Conservation (phyloP, 2,797 vertebrate genomes). For the Anguilla pacifica region DNA sequence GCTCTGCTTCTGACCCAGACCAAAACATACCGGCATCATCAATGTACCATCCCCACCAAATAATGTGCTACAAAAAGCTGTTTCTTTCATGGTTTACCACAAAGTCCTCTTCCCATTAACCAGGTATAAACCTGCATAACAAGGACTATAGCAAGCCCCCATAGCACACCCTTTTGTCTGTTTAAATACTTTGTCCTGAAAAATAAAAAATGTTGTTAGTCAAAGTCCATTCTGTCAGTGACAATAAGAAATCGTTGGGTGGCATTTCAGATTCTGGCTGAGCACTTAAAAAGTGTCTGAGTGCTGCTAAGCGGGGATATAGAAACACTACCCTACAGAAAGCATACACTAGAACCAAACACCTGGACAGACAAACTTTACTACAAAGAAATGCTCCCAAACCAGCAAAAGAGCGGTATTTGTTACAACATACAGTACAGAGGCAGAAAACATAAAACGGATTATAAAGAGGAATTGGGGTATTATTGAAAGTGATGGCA, state of each 20-base stretch:
- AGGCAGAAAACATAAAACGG: constrained; percentile 9
- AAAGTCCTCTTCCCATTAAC: constrained; percentile 9
- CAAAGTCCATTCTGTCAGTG: constrained; percentile 8
- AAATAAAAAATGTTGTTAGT: background rate
- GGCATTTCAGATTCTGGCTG: background rate
- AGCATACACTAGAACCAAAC: background rate
- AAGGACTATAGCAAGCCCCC: constrained; percentile 5
- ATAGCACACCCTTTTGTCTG: constrained; percentile 19
- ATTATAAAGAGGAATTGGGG: background rate
- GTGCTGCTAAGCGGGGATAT: constrained; percentile 7
- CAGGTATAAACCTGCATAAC: constrained; percentile 14
- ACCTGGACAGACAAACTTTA: background rate
- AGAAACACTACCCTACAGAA: background rate
- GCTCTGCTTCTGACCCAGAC: constrained; percentile 11
- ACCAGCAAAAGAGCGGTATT: background rate
- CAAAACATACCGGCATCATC: constrained; percentile 4
- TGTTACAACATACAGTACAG: constrained; percentile 1
- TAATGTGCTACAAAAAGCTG: background rate
- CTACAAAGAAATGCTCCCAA: constrained; percentile 8
- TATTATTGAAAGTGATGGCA: constrained; percentile 1
- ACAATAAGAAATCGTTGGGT: background rate
- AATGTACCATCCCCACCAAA: constrained; percentile 8
- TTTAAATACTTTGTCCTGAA: constrained; percentile 3
- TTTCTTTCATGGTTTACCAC: background rate
- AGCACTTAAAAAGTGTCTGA: background rate